phyloP scores from a whole-genome alignment of 2,797 vertebrate genomes.

The Darevskia nairensis region DNA sequence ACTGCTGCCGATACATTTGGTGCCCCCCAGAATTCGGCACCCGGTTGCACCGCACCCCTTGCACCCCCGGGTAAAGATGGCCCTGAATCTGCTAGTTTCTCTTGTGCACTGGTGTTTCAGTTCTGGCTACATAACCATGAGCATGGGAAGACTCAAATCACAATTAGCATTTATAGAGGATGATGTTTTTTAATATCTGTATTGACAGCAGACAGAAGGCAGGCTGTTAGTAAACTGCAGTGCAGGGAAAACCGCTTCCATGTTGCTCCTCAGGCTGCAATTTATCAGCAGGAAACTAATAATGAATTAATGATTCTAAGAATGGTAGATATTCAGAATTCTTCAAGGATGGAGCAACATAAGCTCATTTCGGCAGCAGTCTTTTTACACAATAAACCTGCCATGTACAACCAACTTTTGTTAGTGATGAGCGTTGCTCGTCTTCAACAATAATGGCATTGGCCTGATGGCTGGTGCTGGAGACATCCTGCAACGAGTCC shows the following conservation, averaged over 20 bases:
- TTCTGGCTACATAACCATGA: not conserved
- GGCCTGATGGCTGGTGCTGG: not conserved
- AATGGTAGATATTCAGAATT: not conserved
- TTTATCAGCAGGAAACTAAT: slow-evolving; percentile 16
- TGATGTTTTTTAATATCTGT: not conserved
- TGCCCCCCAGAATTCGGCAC: too few relatives aligned
- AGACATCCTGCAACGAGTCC: not conserved
- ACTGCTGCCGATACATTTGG: too few relatives aligned
- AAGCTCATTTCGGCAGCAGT: not conserved
- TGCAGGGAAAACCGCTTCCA: not conserved
- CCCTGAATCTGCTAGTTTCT: not conserved
- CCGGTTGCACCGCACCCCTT: too few relatives aligned
- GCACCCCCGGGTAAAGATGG: too few relatives aligned
- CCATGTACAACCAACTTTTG: not conserved
- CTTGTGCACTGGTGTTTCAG: not conserved
- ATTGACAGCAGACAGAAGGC: rapidly evolving
- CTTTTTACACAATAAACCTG: not conserved
- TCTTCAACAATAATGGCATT: not conserved
- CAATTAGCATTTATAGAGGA: not conserved
- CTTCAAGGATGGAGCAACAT: not conserved
- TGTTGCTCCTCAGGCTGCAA: not conserved
- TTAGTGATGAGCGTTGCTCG: not conserved
- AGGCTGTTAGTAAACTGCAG: rapidly evolving
- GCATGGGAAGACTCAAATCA: not conserved
- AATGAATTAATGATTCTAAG: not conserved